phyloP scores from a whole-genome alignment of 2,888 invertebrate genomes.

The Saturnia japonica region DNA sequence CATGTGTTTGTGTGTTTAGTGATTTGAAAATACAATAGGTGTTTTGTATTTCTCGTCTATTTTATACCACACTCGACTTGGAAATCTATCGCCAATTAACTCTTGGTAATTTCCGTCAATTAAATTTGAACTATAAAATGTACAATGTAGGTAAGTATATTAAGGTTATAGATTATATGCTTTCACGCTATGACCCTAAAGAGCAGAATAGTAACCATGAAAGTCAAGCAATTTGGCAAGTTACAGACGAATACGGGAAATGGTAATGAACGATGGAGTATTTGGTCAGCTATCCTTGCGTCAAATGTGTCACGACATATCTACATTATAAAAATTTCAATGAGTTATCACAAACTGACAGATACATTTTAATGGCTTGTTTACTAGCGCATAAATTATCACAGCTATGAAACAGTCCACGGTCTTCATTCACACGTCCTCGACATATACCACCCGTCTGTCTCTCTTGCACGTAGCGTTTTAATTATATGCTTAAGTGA shows the following conservation, averaged over 20 bases:
- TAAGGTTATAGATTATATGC: no score
- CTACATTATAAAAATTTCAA: constrained; percentile 25
- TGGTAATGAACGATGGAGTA: no score
- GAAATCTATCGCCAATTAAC: not conserved
- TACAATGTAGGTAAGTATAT: not conserved
- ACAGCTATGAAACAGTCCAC: constrained; percentile 1
- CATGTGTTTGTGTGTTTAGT: no score
- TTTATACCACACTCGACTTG: not conserved
- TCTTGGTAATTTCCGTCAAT: no score
- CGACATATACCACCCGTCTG: not conserved
- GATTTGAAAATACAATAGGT: no score
- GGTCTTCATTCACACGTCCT: constrained; percentile 12
- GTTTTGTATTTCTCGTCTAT: no score
- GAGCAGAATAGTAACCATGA: no score
- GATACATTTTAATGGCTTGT: constrained; percentile 32
- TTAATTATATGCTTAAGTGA: constrained; percentile 1
- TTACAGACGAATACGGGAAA: no score
- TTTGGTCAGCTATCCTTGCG: not conserved
- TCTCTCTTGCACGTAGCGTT: not conserved
- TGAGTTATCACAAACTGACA: constrained; percentile 36
- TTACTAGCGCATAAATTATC: constrained; percentile 32
- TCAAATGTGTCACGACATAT: constrained; percentile 22
- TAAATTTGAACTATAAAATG: not conserved
- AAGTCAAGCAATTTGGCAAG: no score
- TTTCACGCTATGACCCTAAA: no score